These are phyloP conservation scores for Dasyornis broadbenti DNA, from an alignment of 2,113 vertebrate species.

Conservation along the genomic window DNA sequence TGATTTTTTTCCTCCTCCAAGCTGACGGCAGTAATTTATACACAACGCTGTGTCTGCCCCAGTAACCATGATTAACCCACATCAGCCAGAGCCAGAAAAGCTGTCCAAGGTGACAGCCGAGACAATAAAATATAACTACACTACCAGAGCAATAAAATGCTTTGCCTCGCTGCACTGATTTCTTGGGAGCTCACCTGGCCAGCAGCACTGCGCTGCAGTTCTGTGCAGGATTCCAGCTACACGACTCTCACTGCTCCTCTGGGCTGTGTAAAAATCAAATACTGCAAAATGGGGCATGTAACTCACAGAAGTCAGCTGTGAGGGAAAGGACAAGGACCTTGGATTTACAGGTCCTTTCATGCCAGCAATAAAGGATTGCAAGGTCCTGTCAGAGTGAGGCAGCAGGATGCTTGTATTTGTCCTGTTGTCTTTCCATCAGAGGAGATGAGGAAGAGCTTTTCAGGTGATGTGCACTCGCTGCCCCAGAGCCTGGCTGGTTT, in stretches of 20 bases:
- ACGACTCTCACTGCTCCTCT: background rate
- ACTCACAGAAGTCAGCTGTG: background rate
- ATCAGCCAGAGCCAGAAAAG: conserved; percentile 13
- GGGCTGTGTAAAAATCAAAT: background rate
- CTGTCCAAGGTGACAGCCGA: background rate
- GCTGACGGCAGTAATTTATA: background rate
- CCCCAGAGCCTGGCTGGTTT: background rate
- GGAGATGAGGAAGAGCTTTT: background rate
- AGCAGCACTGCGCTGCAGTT: background rate
- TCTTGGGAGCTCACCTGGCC: background rate
- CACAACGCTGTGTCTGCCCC: background rate
- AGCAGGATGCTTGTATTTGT: background rate
- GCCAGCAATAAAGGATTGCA: background rate
- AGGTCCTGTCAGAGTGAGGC: background rate
- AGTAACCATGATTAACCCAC: background rate
- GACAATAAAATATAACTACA: conserved; percentile 17
- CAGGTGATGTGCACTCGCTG: background rate
- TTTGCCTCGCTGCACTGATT: background rate
- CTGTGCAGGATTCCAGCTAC: background rate
- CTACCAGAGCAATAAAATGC: background rate
- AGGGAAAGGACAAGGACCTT: background rate
- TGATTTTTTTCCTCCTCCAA: background rate
- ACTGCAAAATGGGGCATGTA: background rate
- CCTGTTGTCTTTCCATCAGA: background rate
- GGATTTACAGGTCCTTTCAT: background rate